These are phyloP conservation scores for Leptosomus discolor DNA, from an alignment of 2,113 vertebrate genomes.

Conservation along the genomic window DNA sequence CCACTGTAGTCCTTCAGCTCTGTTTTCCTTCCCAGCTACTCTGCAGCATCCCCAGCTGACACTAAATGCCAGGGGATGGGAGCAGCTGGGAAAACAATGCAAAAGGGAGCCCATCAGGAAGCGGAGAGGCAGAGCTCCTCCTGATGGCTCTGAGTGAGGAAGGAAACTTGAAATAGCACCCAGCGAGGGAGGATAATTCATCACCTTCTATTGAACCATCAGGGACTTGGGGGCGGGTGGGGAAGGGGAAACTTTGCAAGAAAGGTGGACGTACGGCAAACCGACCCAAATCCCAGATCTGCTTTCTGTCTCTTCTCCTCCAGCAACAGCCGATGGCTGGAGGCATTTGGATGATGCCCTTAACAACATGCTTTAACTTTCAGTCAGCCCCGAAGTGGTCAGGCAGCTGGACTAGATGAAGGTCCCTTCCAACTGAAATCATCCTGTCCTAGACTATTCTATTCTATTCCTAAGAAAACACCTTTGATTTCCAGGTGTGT, in stretches of 20 bases:
- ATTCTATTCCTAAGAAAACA: background rate
- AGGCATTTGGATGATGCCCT: background rate
- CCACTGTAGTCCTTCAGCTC: background rate
- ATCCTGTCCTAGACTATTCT: too few species aligned
- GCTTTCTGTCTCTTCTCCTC: background rate
- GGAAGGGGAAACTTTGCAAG: background rate
- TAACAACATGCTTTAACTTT: background rate
- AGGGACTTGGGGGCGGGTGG: background rate
- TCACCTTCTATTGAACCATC: background rate
- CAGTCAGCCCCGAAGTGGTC: background rate
- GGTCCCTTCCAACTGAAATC: background rate
- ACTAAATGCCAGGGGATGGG: slow-evolving; percentile 1
- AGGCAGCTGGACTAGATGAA: background rate
- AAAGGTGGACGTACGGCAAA: background rate
- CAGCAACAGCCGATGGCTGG: background rate
- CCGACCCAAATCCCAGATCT: background rate
- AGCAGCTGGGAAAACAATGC: slow-evolving; percentile 42
- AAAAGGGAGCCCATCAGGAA: background rate
- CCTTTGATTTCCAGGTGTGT: background rate
- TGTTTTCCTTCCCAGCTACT: slow-evolving; percentile 4
- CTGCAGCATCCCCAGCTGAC: background rate
- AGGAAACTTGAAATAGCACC: background rate
- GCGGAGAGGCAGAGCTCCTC: background rate
- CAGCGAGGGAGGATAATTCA: background rate
- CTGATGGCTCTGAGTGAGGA: fast-evolving